Percentiles rank a stretch among this genome's conserved stretches.
These are phyloP conservation scores for Turritopsis rubra DNA, from an alignment of 30 jellyfish, hydroid and myxozoan species.

Conservation along the genomic window DNA sequence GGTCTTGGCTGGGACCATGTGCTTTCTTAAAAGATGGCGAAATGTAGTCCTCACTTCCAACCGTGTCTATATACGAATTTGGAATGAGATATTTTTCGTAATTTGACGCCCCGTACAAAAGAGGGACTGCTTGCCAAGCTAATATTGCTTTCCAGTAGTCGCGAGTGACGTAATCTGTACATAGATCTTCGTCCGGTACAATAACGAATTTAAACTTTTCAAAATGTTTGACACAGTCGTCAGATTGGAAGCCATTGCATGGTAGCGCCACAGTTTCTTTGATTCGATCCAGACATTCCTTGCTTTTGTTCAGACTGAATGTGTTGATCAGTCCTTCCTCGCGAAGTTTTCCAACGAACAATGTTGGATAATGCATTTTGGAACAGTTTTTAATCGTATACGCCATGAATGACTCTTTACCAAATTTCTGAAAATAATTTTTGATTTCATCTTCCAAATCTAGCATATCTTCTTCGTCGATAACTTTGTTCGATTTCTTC, in stretches of 20 bases:
- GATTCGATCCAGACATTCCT: constrained; percentile 15
- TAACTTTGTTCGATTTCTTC: not conserved
- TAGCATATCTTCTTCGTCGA: not conserved
- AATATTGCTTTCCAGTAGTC: constrained; percentile 53
- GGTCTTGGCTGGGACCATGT: constrained; percentile 26
- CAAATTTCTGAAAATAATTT: constrained; percentile 22
- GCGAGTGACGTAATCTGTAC: constrained; percentile 43
- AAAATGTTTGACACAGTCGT: constrained; percentile 47
- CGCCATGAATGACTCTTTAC: constrained; percentile 45
- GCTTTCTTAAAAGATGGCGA: constrained; percentile 59
- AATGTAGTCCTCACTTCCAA: constrained; percentile 41
- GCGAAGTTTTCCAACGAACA: constrained; percentile 43
- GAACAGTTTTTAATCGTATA: constrained; percentile 35
- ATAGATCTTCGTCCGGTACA: constrained; percentile 31
- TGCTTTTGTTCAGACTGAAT: constrained; percentile 8
- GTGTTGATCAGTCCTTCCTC: constrained; percentile 46
- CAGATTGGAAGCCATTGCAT: constrained; percentile 22
- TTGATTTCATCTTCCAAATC: constrained; percentile 22
- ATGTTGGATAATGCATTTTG: not conserved
- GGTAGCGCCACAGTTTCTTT: constrained; percentile 36
- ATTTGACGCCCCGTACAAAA: constrained; percentile 40
- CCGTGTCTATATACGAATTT: constrained; percentile 44
- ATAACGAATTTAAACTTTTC: constrained; percentile 47
- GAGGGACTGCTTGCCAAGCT: constrained; percentile 65
- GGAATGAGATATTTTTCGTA: constrained; percentile 37